Evolutionary conservation across 2,113 vertebrate species (phyloP).

Genomic region (Pycnonotus jocosus): DNA sequence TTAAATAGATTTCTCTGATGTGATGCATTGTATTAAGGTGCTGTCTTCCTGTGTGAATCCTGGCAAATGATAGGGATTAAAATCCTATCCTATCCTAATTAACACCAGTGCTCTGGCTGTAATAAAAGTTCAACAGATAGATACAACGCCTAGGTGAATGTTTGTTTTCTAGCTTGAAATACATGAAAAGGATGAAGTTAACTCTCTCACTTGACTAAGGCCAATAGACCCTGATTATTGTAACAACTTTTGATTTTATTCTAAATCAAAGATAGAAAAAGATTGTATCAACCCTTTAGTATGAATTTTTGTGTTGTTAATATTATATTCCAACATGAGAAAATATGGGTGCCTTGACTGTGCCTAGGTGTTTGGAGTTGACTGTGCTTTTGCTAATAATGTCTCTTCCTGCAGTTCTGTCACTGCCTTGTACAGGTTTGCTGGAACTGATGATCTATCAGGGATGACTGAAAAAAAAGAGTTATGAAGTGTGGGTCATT

Average conservation of each 20-base stretch:
- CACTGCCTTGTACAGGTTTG: background rate
- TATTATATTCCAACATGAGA: background rate
- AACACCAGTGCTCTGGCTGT: background rate
- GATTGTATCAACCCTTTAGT: background rate
- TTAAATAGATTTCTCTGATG: constrained; percentile 31
- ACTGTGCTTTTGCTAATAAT: background rate
- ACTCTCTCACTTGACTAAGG: background rate
- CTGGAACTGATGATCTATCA: background rate
- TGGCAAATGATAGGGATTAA: constrained; percentile 30
- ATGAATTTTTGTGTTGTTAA: background rate
- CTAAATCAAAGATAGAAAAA: background rate
- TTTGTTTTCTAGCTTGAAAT: background rate
- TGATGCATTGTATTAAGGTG: constrained; percentile 4
- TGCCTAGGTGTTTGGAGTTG: background rate
- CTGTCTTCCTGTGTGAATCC: background rate
- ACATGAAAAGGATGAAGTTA: background rate
- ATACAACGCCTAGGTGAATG: background rate
- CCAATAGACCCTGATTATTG: background rate
- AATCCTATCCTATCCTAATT: constrained; percentile 40
- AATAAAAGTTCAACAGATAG: background rate
- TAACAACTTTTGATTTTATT: background rate
- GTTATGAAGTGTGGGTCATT: constrained; percentile 11
- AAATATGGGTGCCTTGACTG: background rate
- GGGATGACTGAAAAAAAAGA: background rate
- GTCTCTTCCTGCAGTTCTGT: background rate